Percentiles rank a stretch among this genome's conserved stretches.
phyloP scores from a whole-genome alignment of 2,888 invertebrate species.

The Polydrusus cervinus region DNA sequence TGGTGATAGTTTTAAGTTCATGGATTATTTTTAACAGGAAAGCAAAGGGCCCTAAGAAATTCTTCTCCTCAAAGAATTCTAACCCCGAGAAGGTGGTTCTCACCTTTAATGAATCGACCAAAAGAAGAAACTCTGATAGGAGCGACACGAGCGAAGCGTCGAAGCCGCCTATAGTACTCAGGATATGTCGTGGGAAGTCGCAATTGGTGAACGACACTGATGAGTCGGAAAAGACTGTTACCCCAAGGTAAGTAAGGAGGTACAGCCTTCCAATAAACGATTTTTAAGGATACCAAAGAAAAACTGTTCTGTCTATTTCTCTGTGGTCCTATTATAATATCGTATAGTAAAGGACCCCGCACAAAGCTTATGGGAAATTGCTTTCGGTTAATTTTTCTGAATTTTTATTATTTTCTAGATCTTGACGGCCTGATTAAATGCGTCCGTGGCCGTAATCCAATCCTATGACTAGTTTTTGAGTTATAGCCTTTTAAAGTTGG shows the following conservation, averaged over 20 bases:
- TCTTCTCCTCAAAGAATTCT: conserved; percentile 67
- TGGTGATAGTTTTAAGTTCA: background rate
- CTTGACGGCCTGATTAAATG: too few relatives aligned
- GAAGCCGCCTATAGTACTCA: conserved; percentile 86
- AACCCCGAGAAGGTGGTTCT: conserved; percentile 38
- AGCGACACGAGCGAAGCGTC: conserved; percentile 57
- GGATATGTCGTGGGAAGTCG: conserved; percentile 87
- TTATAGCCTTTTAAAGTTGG: too few relatives aligned
- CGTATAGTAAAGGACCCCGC: too few relatives aligned
- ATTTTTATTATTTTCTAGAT: too few relatives aligned
- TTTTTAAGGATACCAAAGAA: too few relatives aligned
- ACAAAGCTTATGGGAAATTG: too few relatives aligned
- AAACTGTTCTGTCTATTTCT: background rate
- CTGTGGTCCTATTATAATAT: too few relatives aligned
- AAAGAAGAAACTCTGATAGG: conserved; percentile 46
- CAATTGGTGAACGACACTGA: conserved; percentile 72
- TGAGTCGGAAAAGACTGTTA: conserved; percentile 70
- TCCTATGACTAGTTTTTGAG: too few relatives aligned
- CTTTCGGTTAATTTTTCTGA: too few relatives aligned
- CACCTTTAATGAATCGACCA: conserved; percentile 24
- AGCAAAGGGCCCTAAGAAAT: conserved; percentile 62
- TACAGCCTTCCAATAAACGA: too few relatives aligned
- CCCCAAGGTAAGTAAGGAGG: conserved; percentile 58
- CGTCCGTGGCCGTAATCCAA: too few relatives aligned
- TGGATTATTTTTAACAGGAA: conserved; percentile 8